Evolutionary conservation across 2,888 invertebrate species (phyloP).

Genomic region (Steinernema carpocapsae): DNA sequence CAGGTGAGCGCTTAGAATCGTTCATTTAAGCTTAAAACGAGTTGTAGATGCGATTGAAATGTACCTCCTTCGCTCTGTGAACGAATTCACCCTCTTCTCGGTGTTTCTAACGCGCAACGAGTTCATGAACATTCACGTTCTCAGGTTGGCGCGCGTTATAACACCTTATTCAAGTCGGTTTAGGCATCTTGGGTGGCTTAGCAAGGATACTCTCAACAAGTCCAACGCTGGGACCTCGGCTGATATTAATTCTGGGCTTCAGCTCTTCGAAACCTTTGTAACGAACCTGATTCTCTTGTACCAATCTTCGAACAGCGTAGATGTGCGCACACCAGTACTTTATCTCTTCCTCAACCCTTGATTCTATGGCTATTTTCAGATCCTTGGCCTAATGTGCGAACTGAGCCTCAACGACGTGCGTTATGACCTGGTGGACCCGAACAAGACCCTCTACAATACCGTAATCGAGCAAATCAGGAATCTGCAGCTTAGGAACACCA

Average conservation of each 20-base stretch:
- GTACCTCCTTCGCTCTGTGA: constrained; percentile 44
- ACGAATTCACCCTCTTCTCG: constrained; percentile 49
- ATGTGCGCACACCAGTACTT: not conserved
- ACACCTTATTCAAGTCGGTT: not conserved
- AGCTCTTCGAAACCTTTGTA: constrained; percentile 10
- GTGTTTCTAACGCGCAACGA: constrained; percentile 46
- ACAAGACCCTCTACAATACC: constrained; percentile 42
- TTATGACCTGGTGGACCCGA: constrained; percentile 47
- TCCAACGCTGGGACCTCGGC: not conserved
- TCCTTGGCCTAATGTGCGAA: constrained; percentile 47
- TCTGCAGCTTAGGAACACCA: constrained; percentile 27
- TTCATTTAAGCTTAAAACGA: not conserved
- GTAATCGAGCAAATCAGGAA: constrained; percentile 40
- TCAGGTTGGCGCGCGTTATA: not conserved
- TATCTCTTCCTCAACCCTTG: no score
- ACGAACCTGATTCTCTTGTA: constrained; percentile 5
- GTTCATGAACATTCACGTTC: constrained; percentile 40
- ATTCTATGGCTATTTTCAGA: no score
- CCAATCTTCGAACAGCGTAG: constrained; percentile 14
- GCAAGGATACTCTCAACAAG: not conserved
- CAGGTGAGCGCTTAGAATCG: not conserved
- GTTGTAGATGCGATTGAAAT: constrained; percentile 47
- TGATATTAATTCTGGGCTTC: constrained; percentile 20
- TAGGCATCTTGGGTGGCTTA: constrained; percentile 20
- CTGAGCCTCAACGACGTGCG: constrained; percentile 49